Percentiles rank a stretch among this genome's conserved stretches.
Conservation (phyloP, 2,888 invertebrate species). For the Yponomeuta malinellus region DNA sequence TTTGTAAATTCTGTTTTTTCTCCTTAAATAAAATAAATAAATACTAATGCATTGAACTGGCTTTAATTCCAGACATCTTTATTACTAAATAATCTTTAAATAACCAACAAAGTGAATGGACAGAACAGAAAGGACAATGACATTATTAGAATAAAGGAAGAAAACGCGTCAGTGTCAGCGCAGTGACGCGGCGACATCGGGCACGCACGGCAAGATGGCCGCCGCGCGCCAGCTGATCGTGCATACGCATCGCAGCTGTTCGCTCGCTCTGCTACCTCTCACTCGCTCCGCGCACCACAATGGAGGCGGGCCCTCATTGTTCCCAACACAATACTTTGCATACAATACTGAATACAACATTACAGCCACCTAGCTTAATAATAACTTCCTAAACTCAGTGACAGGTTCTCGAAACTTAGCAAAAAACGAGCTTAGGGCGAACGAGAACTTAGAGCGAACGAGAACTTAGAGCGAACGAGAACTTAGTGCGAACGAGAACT, state of each 20-base stretch:
- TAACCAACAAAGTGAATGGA: constrained; percentile 4
- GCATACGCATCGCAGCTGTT: constrained; percentile 59
- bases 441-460: too few relatives aligned
- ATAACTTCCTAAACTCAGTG: not conserved
- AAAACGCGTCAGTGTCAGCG: constrained; percentile 45
- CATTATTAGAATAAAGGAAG: constrained; percentile 52
- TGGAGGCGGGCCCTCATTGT: constrained; percentile 50
- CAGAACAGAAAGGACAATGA: constrained; percentile 54
- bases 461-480: too few relatives aligned
- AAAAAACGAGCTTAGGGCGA: not conserved
- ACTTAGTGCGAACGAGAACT: too few relatives aligned
- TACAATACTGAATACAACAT: constrained; percentile 10
- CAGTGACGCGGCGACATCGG: constrained; percentile 65
- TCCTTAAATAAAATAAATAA: too few relatives aligned
- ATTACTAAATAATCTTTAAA: too few relatives aligned
- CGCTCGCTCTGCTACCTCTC: constrained; percentile 33
- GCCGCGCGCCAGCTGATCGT: constrained; percentile 69
- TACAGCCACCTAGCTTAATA: not conserved
- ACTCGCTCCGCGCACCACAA: constrained; percentile 43
- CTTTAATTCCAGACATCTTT: too few relatives aligned
- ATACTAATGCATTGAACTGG: too few relatives aligned
- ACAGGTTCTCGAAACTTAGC: not conserved
- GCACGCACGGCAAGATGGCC: constrained; percentile 69
- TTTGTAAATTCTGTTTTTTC: too few relatives aligned
- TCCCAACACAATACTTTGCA: constrained; percentile 43